Conservation (phyloP, 2,888 invertebrate species). For the Chrysodeixis includens region DNA sequence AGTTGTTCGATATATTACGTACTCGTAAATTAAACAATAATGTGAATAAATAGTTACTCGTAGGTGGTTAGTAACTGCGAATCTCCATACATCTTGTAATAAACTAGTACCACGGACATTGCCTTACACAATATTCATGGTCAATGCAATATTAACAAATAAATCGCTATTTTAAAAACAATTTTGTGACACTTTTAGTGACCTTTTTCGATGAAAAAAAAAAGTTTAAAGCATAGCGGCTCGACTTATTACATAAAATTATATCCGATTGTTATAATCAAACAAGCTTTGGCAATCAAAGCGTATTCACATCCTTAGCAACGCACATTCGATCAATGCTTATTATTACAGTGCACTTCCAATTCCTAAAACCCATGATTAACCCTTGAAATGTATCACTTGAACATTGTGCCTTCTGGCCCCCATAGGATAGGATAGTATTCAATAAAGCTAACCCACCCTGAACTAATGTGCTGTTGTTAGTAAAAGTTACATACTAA, state of each 20-base stretch:
- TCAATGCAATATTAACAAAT: slow-evolving; percentile 47
- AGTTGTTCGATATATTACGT: slow-evolving; percentile 70
- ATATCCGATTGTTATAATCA: slow-evolving; percentile 60
- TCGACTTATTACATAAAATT: slow-evolving; percentile 56
- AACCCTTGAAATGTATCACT: slow-evolving; percentile 58
- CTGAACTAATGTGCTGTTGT: slow-evolving; percentile 27
- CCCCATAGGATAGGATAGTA: slow-evolving; percentile 20
- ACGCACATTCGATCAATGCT: slow-evolving; percentile 58
- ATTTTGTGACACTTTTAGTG: slow-evolving; percentile 82
- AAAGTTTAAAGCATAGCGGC: slow-evolving; percentile 65
- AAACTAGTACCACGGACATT: neutral
- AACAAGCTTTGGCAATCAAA: slow-evolving; percentile 75
- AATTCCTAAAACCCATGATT: slow-evolving; percentile 56
- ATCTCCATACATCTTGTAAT: slow-evolving; percentile 7
- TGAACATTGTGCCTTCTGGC: slow-evolving; percentile 38
- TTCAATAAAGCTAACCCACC: slow-evolving; percentile 19
- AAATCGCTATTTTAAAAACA: slow-evolving; percentile 35
- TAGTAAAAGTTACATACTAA: slow-evolving; percentile 37
- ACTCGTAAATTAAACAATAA: slow-evolving; percentile 47
- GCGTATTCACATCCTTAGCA: slow-evolving; percentile 65
- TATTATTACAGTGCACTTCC: slow-evolving; percentile 59
- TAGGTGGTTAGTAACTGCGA: slow-evolving; percentile 21
- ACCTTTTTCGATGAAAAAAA: slow-evolving; percentile 74
- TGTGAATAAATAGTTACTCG: slow-evolving; percentile 37
- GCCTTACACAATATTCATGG: slow-evolving; percentile 13